Evolutionary conservation across 2,113 vertebrate species (phyloP).

Genomic region (Tachycineta bicolor): DNA sequence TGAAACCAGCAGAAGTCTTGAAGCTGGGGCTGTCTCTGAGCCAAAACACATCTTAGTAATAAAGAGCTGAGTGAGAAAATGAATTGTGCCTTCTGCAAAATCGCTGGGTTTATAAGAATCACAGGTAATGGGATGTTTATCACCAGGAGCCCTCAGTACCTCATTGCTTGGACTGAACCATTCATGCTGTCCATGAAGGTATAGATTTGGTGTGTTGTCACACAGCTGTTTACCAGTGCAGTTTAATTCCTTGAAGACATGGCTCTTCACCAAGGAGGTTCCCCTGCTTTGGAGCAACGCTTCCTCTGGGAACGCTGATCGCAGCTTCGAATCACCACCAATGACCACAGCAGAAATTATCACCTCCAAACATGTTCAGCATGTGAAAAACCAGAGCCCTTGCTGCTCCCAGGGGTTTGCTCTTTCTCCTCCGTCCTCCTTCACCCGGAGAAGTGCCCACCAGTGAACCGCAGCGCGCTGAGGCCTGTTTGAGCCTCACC

Average conservation of each 20-base stretch:
- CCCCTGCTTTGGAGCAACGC: background rate
- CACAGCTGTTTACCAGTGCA: background rate
- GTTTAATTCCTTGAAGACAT: background rate
- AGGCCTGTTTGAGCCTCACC: accelerated
- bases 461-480: accelerated
- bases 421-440: background rate
- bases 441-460: accelerated
- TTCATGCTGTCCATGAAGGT: background rate
- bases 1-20: background rate
- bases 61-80: background rate
- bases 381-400: background rate
- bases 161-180: background rate
- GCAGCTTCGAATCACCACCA: accelerated
- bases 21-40: background rate
- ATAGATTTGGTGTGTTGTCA: background rate
- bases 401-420: accelerated
- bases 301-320: accelerated
- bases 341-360: accelerated
- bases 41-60: background rate
- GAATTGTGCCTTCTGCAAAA: background rate
- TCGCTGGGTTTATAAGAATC: background rate
- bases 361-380: accelerated
- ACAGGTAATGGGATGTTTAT: background rate
- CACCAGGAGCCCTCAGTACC: background rate
- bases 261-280: background rate